These are phyloP conservation scores for Meandrina meandrites DNA, from an alignment of 92 coral and sea anemone genomes.

Conservation along the genomic window DNA sequence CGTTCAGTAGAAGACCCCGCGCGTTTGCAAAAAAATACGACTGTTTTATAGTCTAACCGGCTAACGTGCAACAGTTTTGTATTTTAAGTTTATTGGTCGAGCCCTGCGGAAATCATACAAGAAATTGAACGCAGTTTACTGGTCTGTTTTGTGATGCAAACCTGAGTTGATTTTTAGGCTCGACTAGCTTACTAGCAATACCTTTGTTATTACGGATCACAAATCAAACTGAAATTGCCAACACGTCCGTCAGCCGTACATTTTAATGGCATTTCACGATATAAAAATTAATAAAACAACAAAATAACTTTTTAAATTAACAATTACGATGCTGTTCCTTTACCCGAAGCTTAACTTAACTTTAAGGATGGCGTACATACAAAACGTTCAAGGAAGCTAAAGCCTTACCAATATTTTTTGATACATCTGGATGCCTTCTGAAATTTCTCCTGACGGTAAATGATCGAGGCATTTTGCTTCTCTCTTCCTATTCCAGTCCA, in stretches of 20 bases:
- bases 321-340: too few species aligned
- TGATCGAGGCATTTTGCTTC: constrained; percentile 18
- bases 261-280: neutral
- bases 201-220: neutral
- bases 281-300: neutral
- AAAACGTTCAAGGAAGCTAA: neutral
- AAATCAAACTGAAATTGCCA: neutral
- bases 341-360: too few species aligned
- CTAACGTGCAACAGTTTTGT: too few species aligned
- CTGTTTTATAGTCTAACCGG: too few species aligned
- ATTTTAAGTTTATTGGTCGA: too few species aligned
- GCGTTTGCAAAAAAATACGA: too few species aligned
- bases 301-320: too few species aligned
- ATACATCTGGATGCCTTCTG: neutral
- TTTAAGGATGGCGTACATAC: too few species aligned
- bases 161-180: neutral
- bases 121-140: neutral
- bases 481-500: neutral
- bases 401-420: constrained; percentile 2
- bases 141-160: neutral
- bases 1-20: too few species aligned
- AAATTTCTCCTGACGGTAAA: neutral
- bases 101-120: neutral
- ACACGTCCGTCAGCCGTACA: neutral
- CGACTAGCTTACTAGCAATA: neutral